A percentile compares a stretch with the other conserved stretches of the same genome.
Conservation (phyloP, 2,888 invertebrate genomes). For the Rhyacophila evoluta region DNA sequence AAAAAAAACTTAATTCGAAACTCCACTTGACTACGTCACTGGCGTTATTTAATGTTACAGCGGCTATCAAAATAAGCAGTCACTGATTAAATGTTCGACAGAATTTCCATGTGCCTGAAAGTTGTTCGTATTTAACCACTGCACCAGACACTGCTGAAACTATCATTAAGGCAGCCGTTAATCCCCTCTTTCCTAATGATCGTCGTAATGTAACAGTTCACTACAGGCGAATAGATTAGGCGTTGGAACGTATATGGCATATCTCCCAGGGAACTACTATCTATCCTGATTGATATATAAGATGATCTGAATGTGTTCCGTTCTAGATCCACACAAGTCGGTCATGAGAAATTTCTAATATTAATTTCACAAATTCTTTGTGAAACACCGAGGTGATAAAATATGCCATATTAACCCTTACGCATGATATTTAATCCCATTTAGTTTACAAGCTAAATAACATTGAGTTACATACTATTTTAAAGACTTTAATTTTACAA, state of each 20-base stretch:
- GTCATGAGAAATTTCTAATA: neutral
- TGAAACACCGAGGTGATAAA: neutral
- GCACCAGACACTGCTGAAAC: conserved; percentile 16
- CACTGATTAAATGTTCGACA: too few species aligned
- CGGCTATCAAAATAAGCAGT: too few species aligned
- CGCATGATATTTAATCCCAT: too few species aligned
- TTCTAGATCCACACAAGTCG: conserved; percentile 21
- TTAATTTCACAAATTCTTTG: neutral
- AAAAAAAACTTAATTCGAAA: too few species aligned
- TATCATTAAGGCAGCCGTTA: conserved; percentile 33
- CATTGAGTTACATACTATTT: too few species aligned
- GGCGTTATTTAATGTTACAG: too few species aligned
- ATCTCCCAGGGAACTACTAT: neutral
- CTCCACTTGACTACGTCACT: too few species aligned
- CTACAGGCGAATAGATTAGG: conserved; percentile 27
- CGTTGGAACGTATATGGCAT: conserved; percentile 1
- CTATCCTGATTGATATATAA: conserved; percentile 31
- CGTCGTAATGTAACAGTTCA: conserved; percentile 24
- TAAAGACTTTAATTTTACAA: too few species aligned
- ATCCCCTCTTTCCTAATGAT: conserved; percentile 29
- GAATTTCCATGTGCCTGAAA: neutral
- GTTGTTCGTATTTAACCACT: neutral
- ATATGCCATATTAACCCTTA: neutral
- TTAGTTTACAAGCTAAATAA: too few species aligned
- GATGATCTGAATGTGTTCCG: conserved; percentile 10